A percentile compares a stretch with the other conserved stretches of the same genome.
Conservation (phyloP, 92 coral and sea anemone species). For the Palythoa caribaeorum region DNA sequence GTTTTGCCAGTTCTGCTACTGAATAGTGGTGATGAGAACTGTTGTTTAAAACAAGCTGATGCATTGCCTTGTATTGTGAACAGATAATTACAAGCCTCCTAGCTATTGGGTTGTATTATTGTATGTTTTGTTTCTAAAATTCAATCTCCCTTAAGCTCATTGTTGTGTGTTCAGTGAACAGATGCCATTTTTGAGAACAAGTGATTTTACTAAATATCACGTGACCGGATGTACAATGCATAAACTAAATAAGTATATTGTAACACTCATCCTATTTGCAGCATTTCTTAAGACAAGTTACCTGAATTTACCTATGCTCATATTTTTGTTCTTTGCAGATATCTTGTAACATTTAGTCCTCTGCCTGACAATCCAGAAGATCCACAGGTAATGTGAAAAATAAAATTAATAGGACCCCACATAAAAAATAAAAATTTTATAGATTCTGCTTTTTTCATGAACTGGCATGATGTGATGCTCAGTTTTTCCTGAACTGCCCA, state of each 20-base stretch:
- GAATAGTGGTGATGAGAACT: constrained; percentile 77
- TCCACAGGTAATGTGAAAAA: constrained; percentile 79
- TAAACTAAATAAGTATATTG: too few relatives aligned
- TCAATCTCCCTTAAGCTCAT: neutral
- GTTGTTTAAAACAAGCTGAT: constrained; percentile 63
- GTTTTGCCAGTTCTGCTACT: constrained; percentile 98
- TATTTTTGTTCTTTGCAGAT: constrained; percentile 54
- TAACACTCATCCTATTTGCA: too few relatives aligned
- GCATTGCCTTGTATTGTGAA: neutral
- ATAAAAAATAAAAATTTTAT: too few relatives aligned
- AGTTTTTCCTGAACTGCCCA: too few relatives aligned
- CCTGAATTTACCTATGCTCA: neutral
- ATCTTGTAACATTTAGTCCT: constrained; percentile 97
- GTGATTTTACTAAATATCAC: too few relatives aligned
- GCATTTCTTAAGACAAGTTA: neutral
- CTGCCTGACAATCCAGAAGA: constrained; percentile 90
- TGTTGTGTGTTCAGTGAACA: too few relatives aligned
- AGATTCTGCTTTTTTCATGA: too few relatives aligned
- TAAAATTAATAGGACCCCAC: too few relatives aligned
- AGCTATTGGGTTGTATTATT: neutral
- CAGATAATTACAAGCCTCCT: neutral
- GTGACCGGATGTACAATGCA: too few relatives aligned
- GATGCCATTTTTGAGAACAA: too few relatives aligned
- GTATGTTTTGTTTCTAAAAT: neutral
- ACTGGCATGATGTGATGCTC: too few relatives aligned